phyloP scores from a whole-genome alignment of 2,888 invertebrate species.

The Dione juno region DNA sequence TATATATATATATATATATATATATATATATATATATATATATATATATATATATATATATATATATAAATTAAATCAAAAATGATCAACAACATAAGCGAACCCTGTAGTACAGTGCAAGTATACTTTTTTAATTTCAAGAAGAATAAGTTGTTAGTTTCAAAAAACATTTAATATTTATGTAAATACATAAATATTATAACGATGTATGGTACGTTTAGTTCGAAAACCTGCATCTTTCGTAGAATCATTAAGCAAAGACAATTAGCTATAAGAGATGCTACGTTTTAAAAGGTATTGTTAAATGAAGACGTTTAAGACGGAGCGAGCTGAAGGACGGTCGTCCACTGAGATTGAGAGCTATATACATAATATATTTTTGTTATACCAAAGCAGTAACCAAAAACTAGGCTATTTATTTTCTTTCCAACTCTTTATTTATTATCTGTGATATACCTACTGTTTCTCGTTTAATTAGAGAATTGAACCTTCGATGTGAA shows the following conservation, averaged over 20 bases:
- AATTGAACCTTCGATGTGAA: too few relatives aligned
- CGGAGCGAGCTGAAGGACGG: neutral
- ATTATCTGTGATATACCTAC: too few relatives aligned
- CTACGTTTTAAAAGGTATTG: conserved; percentile 62
- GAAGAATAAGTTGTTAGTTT: conserved; percentile 29
- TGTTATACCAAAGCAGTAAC: too few relatives aligned
- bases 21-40: too few relatives aligned
- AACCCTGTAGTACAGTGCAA: neutral
- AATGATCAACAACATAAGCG: neutral
- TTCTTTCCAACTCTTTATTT: too few relatives aligned
- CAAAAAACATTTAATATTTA: conserved; percentile 21
- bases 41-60: too few relatives aligned
- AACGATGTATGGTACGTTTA: conserved; percentile 3
- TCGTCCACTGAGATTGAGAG: conserved; percentile 6
- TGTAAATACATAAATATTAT: conserved; percentile 25
- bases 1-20: too few relatives aligned
- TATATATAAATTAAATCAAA: neutral
- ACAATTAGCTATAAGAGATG: conserved; percentile 69
- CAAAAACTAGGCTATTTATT: too few relatives aligned
- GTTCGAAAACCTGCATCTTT: conserved; percentile 5
- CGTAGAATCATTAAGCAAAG: conserved; percentile 31
- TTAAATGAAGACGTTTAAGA: conserved; percentile 60
- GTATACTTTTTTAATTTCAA: conserved; percentile 11
- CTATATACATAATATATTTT: neutral
- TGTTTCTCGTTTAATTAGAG: too few relatives aligned